Base-by-base conservation (phyloP, 2,113 vertebrate genomes). In the Setophaga petechia region DNA sequence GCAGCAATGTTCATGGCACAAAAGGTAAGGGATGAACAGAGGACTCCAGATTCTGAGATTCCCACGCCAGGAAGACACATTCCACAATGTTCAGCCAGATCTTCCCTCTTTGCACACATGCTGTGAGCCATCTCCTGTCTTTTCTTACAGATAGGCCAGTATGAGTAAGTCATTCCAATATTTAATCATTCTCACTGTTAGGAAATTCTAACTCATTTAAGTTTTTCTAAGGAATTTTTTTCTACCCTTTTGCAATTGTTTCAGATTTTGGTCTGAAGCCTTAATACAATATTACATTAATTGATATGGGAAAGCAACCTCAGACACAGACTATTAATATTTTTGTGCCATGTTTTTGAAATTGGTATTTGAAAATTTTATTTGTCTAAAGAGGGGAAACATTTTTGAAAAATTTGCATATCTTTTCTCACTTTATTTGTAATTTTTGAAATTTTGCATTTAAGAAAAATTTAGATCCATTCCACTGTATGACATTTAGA, bases 11-110 rank as follows among this genome's bases (percentile, higher is more conserved):
- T 91, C 31, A 39, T 74, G 54, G 37, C 72, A 86, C 23, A 31
- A 80, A 92, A 94, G 71, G 49, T 79, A 88, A 83, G 25, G 33
- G 71, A 73, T 66, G 85, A 90, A 43, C 58, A 74, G 58, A 94
- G 18, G 25, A 35, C 72, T 94, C 84, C 71, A 69, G n/a, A 79
- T 68, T 75, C 44, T 1, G 10, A 58, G 49, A 54, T 88, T 90
- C 55, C 37, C 79, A 77, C 0, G 31, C 72, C 88, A 95, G 75
- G 66, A 94, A n/a, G 72, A 90, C 58, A n/a, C 69, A 93, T 77
- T 77, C 63, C 88, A 35, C 43, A 35, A 17, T 94, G 94, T 94
- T 96, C 83, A 66, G 79, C 85, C 96, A 96, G 79, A 93, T 83
- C 90, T 87, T 92, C 65, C 62, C 62, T 35, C 69, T 86, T 71